Evolutionary conservation across 2,113 vertebrate species (phyloP), one percentile per base, ranked within the genome.

Genomic region (Chaenocephalus aceratus): DNA sequence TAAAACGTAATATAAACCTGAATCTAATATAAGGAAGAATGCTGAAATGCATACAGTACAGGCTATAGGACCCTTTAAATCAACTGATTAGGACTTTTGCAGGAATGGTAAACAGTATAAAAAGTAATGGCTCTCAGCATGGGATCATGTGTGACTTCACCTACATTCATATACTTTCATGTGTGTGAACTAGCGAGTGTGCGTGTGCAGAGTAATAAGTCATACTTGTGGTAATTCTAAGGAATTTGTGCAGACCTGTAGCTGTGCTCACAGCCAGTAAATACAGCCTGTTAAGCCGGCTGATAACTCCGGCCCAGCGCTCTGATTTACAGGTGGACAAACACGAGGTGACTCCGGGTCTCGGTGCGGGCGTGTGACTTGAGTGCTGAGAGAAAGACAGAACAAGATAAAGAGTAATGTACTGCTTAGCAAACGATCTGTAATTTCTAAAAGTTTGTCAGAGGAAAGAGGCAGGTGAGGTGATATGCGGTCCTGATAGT

Each of bases 271-370:
- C 87, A 87, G 86, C 84, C 81, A 72, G 87, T 89, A 93, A 90
- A 93, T 92, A 86, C 80, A 48, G 80, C 74, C 86, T 41, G 61
- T 77, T 82, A 77, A 80, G 52, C 76, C 34, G 10, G 45, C 74
- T 79, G 84, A 89, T 85, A 87, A 84, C 73, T 80, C 68, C 52
- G 21, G 53, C 72, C 68, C 72, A 23, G 4, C 64, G 63, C 67
- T 51, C 61, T 86, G 88, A 93, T 94, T 93, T 90, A 92, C 84
- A 89, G 80, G 86, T 88, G 77, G 69, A 75, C 82, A 83, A 88
- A 90, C 77, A 80, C 13, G 62, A 67, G 34, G 62, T 57, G 79
- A 75, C 82, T 26, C 85, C 34, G 51, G 13, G 70, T 58, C 57
- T 84, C 2, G 5, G 16, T 6, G 66, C 51, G 65, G 41, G 49